Evolutionary conservation across 2,797 vertebrate species (phyloP), one percentile per base, ranked within the genome.

Genomic region (Tragopan temminckii): DNA sequence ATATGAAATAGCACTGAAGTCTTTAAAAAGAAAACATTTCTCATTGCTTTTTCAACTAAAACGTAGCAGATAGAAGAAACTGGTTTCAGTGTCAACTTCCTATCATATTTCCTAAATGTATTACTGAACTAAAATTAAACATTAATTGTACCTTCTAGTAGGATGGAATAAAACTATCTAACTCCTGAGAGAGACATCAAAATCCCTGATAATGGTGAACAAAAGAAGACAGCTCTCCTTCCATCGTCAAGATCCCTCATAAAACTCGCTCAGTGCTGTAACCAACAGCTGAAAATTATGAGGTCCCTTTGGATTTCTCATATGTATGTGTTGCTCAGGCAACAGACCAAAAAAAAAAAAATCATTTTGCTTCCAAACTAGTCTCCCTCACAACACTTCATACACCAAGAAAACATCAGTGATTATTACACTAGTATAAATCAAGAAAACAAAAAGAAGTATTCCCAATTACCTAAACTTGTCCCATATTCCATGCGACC

Each of bases 111-210:
- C 69, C 61, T 90, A 93, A 90, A 82, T 46, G 50, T 91, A 88
- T 33, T 77, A 61, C 27, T 75, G 74, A 81, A 85, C 33, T 93
- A 35, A 88, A 86, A 80, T 75, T 66, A 88, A 89, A 89, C 55
- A 50, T 81, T 86, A 93, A 72, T 90, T 85, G 40, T 31, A 53
- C 77, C 81, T 88, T 96, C 59, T 85, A 57, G 78, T 68, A 33
- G 52, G 94, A 89, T 6, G 68, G 80, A 88, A 91, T 23, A 93
- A 81, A 85, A 70, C 55, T 63, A 29, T 40, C 66, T 6, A 58
- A 57, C 46, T 94, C 92, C 70, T 74, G 43, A 93, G 85, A 93
- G 86, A 95, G 83, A 77, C 27, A 72, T 95, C 84, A 91, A 94
- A 88, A 71, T 61, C 68, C 59, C 72, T 38, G 40, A 79, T 64